These are phyloP conservation scores for Episyrphus balteatus DNA, from an alignment of 1,140 invertebrate genomes.

Conservation along the genomic window DNA sequence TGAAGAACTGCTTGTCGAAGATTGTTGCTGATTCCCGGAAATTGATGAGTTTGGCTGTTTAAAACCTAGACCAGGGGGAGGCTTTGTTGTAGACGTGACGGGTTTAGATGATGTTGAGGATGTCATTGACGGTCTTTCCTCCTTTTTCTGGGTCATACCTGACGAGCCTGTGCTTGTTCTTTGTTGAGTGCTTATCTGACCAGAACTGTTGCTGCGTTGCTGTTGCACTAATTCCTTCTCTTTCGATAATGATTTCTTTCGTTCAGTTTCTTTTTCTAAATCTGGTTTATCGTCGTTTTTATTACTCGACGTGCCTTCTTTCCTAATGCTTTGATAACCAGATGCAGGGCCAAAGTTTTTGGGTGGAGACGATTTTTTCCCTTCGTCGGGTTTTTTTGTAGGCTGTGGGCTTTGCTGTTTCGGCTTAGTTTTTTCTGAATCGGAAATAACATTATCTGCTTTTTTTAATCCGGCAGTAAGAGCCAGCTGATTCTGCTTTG, in stretches of 20 bases:
- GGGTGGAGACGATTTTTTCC: constrained; percentile 3
- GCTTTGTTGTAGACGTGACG: constrained; percentile 3
- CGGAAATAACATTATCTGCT: constrained; percentile 21
- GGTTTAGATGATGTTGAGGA: background rate
- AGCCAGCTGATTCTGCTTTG: constrained; percentile 54
- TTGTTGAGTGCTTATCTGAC: too few relatives aligned
- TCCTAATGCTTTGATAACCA: background rate
- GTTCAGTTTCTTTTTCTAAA: constrained; percentile 7
- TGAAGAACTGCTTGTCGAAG: background rate
- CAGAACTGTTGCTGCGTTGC: constrained; percentile 7
- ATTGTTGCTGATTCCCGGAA: background rate
- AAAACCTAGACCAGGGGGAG: constrained; percentile 8
- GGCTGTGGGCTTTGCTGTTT: constrained; percentile 12
- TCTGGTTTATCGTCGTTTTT: constrained; percentile 6
- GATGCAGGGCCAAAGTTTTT: background rate
- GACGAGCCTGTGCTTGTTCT: background rate
- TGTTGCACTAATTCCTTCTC: constrained; percentile 20
- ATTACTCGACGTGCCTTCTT: background rate
- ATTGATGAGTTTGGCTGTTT: background rate
- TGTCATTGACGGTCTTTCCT: background rate
- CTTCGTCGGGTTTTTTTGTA: constrained; percentile 7
- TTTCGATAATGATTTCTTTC: constrained; percentile 5
- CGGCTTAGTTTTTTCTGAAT: constrained; percentile 5
- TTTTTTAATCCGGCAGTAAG: constrained; percentile 50
- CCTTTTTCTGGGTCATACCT: background rate